Percentiles rank a stretch among this genome's conserved stretches.
Evolutionary conservation across 2,113 vertebrate species (phyloP).

Genomic region (Catharus fuscescens): DNA sequence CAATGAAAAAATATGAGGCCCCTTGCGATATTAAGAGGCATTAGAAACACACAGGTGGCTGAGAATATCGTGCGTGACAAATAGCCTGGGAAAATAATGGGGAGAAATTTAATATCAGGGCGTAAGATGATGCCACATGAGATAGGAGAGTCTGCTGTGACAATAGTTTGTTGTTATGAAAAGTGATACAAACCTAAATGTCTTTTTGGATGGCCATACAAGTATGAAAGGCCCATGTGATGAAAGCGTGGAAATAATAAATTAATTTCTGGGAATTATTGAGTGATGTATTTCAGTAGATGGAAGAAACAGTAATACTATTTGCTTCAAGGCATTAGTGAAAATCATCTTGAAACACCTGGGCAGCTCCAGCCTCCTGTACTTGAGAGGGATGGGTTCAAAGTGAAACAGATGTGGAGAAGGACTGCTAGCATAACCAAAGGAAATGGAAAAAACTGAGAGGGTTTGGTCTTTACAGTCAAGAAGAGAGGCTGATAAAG

Average conservation of each 20-base stretch:
- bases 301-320: not conserved
- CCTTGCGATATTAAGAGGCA: not conserved
- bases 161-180: not conserved
- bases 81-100: not conserved
- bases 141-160: not conserved
- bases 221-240: not conserved
- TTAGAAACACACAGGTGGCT: not conserved
- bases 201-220: not conserved
- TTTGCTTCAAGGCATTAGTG: not conserved
- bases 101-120: not conserved
- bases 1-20: not conserved
- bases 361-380: not conserved
- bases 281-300: not conserved
- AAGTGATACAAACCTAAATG: not conserved
- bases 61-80: fast-evolving
- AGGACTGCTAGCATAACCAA: not conserved
- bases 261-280: not conserved
- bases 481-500: not conserved
- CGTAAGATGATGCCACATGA: not conserved
- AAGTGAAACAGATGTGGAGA: not conserved
- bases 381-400: not conserved
- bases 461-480: not conserved
- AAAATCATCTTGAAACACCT: not conserved
- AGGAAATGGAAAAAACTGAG: not conserved
- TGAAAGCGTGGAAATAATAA: not conserved